Percentiles rank a stretch among this genome's conserved stretches.
phyloP scores from a whole-genome alignment of 2,888 invertebrate genomes.

The Hypena proboscidalis region DNA sequence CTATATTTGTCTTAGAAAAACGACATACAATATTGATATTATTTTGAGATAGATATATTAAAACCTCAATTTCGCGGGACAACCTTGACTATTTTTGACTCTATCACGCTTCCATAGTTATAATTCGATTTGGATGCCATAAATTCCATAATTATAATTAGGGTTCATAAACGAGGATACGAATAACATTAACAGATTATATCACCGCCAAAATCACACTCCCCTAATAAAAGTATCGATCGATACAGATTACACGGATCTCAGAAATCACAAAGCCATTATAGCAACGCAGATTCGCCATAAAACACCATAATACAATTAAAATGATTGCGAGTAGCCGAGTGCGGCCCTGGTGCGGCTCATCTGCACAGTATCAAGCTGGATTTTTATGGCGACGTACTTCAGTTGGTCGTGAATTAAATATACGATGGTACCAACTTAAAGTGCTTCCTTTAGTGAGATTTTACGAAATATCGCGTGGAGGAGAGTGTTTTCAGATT shows the following conservation, averaged over 20 bases:
- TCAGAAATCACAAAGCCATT: constrained; percentile 60
- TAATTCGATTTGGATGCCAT: too few relatives aligned
- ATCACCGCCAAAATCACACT: constrained; percentile 15
- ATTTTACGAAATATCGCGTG: constrained; percentile 77
- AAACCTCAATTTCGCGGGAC: too few relatives aligned
- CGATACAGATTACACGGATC: constrained; percentile 56
- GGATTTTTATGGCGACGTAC: constrained; percentile 84
- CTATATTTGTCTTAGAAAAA: too few relatives aligned
- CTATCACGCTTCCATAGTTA: too few relatives aligned
- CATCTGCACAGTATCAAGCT: constrained; percentile 82
- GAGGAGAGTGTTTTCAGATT: constrained; percentile 32
- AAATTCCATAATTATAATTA: too few relatives aligned
- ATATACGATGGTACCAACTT: constrained; percentile 79
- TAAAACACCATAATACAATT: constrained; percentile 81
- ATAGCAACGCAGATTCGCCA: constrained; percentile 81
- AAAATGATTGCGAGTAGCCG: constrained; percentile 74
- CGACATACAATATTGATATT: too few relatives aligned
- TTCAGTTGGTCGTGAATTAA: constrained; percentile 80
- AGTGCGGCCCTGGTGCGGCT: constrained; percentile 75
- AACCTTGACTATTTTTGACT: too few relatives aligned
- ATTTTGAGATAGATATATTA: too few relatives aligned
- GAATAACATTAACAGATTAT: too few relatives aligned
- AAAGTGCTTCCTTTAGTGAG: constrained; percentile 79
- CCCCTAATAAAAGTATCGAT: constrained; percentile 41
- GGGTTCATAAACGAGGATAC: too few relatives aligned